Conservation (phyloP, 2,113 vertebrate species). For the Sander vitreus region DNA sequence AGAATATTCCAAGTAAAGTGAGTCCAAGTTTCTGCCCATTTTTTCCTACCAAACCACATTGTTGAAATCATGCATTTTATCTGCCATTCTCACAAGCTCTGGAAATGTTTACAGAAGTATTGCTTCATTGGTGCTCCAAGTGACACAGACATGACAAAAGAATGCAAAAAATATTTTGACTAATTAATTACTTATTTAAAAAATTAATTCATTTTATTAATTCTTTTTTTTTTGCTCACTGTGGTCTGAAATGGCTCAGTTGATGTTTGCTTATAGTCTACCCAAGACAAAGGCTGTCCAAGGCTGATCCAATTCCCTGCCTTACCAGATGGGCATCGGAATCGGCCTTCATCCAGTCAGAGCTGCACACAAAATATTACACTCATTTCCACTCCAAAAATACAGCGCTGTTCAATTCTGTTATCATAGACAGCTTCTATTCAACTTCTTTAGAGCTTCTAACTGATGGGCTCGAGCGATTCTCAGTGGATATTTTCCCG, state of each 20-base stretch:
- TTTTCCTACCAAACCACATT: not conserved
- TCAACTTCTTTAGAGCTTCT: not conserved
- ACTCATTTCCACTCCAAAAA: constrained; percentile 9
- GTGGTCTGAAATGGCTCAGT: not conserved
- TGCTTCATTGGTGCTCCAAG: not conserved
- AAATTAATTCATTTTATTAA: not conserved
- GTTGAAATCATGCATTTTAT: not conserved
- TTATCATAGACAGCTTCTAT: not conserved
- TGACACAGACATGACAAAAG: not conserved
- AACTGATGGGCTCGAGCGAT: not conserved
- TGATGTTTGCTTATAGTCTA: not conserved
- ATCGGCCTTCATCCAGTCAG: not conserved
- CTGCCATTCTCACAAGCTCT: not conserved
- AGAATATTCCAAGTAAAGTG: no score
- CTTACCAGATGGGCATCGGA: not conserved
- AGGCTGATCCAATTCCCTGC: constrained; percentile 2
- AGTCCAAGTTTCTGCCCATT: not conserved
- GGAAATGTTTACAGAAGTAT: not conserved
- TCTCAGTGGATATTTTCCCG: not conserved
- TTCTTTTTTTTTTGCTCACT: not conserved
- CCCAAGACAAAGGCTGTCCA: constrained; percentile 10
- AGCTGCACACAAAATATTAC: constrained; percentile 1
- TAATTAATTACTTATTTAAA: not conserved
- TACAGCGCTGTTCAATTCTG: not conserved
- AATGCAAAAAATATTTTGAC: not conserved